Percentiles rank a stretch among this genome's conserved stretches.
These are phyloP conservation scores for Amblyopsis hoosieri DNA, from an alignment of 2,797 vertebrate species.

Conservation along the genomic window DNA sequence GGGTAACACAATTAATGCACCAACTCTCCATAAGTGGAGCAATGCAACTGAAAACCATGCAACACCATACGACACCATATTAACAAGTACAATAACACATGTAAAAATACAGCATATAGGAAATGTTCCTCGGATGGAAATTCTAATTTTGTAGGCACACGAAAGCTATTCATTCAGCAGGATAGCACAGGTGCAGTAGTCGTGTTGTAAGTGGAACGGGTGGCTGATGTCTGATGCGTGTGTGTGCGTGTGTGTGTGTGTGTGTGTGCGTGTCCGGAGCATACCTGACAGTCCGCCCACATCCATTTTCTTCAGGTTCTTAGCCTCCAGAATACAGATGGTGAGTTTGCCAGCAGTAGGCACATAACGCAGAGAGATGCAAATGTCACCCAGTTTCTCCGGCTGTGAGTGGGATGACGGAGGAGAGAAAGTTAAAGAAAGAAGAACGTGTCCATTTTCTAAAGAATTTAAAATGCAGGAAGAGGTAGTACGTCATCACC, in stretches of 20 bases:
- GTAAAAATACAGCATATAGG: too few relatives aligned
- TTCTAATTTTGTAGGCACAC: too few relatives aligned
- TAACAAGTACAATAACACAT: too few relatives aligned
- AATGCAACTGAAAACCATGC: too few relatives aligned
- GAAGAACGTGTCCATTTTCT: constrained; percentile 12
- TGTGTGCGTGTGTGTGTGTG: background rate
- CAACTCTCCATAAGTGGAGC: too few relatives aligned
- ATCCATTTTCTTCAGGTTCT: constrained; percentile 99
- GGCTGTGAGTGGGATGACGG: constrained; percentile 66
- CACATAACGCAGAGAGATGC: constrained; percentile 95
- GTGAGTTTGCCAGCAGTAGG: constrained; percentile 97
- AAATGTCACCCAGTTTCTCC: constrained; percentile 97
- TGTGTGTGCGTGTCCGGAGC: background rate
- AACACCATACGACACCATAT: too few relatives aligned
- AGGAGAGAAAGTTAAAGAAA: constrained; percentile 23
- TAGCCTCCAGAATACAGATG: constrained; percentile 96
- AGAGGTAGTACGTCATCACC: background rate
- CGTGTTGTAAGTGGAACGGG: background rate
- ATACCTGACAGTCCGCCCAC: constrained; percentile 95
- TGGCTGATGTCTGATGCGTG: constrained; percentile 12
- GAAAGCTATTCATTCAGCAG: too few relatives aligned
- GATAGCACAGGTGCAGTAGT: too few relatives aligned
- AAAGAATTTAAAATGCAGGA: background rate
- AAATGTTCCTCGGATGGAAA: too few relatives aligned
- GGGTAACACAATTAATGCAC: too few relatives aligned